These are phyloP conservation scores for Montipora efflorescens DNA, from an alignment of 64 coral and sea anemone species.

Conservation along the genomic window DNA sequence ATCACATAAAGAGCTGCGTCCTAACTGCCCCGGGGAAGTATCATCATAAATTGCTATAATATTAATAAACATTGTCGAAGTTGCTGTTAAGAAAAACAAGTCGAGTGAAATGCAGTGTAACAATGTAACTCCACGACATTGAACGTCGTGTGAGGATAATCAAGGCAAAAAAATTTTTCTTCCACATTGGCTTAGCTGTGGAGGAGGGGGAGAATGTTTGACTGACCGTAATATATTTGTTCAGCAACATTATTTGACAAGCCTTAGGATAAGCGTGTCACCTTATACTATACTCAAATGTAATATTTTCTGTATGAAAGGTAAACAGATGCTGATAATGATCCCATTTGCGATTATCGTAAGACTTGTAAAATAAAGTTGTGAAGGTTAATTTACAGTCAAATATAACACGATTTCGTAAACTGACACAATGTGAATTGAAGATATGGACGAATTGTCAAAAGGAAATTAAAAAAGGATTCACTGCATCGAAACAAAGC, in stretches of 20 bases:
- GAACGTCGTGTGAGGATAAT: not conserved
- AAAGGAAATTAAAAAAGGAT: too few species aligned
- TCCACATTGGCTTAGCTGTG: not conserved
- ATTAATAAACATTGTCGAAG: not conserved
- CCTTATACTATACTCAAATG: too few species aligned
- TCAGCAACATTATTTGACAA: not conserved
- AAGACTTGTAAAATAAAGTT: not conserved
- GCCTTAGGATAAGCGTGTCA: too few species aligned
- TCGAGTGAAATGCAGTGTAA: not conserved
- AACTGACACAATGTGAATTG: not conserved
- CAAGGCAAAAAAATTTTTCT: not conserved
- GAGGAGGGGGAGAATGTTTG: not conserved
- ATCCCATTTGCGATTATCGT: not conserved
- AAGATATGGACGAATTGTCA: not conserved
- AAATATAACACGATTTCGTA: not conserved
- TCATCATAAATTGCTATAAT: not conserved
- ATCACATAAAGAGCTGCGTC: too few species aligned
- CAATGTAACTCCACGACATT: not conserved
- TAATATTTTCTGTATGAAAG: too few species aligned
- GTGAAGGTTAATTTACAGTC: not conserved
- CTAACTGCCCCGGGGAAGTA: not conserved
- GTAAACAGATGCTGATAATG: too few species aligned
- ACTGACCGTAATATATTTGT: not conserved
- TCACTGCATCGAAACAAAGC: too few species aligned
- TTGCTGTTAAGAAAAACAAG: not conserved